Evolutionary conservation across 1,140 invertebrate genomes (phyloP).

Genomic region (Trissolcus basalis): DNA sequence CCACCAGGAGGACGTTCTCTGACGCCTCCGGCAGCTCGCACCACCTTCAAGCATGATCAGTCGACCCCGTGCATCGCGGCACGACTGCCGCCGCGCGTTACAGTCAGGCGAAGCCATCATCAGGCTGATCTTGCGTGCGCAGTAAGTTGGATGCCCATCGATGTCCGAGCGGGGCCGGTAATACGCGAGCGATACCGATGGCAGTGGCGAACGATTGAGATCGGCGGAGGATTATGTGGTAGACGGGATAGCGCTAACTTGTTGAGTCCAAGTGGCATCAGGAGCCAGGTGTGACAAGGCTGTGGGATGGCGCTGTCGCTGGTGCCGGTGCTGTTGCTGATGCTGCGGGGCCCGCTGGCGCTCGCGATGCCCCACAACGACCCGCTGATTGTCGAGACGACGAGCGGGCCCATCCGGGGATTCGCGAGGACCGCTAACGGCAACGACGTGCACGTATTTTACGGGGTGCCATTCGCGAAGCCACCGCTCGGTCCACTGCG

Average conservation of each 20-base stretch:
- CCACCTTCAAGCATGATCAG: conserved; percentile 67
- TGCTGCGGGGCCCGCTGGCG: conserved; percentile 19
- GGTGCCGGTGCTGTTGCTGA: conserved; percentile 37
- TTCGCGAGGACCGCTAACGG: conserved; percentile 85
- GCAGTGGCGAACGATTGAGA: conserved; percentile 14
- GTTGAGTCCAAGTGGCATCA: conserved; percentile 59
- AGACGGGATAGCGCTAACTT: conserved; percentile 62
- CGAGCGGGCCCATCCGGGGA: conserved; percentile 86
- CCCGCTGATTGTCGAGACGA: conserved; percentile 80
- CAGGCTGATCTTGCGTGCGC: conserved; percentile 9
- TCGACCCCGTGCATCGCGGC: conserved; percentile 76
- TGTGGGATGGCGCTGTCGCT: conserved; percentile 38
- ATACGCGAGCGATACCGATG: conserved; percentile 10
- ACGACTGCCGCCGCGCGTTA: conserved; percentile 72
- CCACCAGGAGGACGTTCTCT: conserved; percentile 52
- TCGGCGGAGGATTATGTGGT: conserved; percentile 25
- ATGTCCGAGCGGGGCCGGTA: conserved; percentile 4
- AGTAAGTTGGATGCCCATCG: background rate
- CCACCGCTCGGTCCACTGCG: conserved; percentile 91
- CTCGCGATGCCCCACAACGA: conserved; percentile 48
- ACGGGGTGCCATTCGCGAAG: conserved; percentile 96
- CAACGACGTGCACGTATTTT: conserved; percentile 90
- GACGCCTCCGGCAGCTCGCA: conserved; percentile 61
- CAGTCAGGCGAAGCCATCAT: conserved; percentile 26
- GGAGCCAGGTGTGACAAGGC: conserved; percentile 6